These are phyloP conservation scores for Eurytoma californica DNA, from an alignment of 2,888 invertebrate species.

Conservation along the genomic window DNA sequence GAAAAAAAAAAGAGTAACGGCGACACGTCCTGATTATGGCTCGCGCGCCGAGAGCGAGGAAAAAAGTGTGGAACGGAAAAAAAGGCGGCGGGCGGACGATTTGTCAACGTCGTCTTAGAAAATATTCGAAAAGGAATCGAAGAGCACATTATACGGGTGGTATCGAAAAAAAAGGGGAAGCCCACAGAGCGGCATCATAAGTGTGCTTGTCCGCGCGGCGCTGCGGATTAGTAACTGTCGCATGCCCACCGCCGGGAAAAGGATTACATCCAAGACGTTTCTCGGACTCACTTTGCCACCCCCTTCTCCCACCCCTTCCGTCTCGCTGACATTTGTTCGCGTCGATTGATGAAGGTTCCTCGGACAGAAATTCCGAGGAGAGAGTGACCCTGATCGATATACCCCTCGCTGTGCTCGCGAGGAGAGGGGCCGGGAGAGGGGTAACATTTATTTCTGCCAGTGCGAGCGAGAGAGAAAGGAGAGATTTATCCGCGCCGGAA, in stretches of 20 bases:
- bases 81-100: constrained; percentile 25
- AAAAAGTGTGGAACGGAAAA: constrained; percentile 33
- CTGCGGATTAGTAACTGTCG: constrained; percentile 47
- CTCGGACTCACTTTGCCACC: not conserved
- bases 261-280: constrained; percentile 44
- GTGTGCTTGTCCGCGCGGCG: not conserved
- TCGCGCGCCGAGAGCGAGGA: not conserved
- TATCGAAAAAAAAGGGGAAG: constrained; percentile 11
- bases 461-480: not conserved
- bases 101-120: constrained; percentile 46
- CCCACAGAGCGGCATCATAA: constrained; percentile 20
- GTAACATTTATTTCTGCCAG: constrained; percentile 42
- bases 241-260: not conserved
- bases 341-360: constrained; percentile 49
- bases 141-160: constrained; percentile 1
- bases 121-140: constrained; percentile 51
- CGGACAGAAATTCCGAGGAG: constrained; percentile 19
- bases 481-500: constrained; percentile 60
- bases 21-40: constrained; percentile 45
- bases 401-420: not conserved
- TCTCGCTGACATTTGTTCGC: constrained; percentile 37
- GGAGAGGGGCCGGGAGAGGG: not conserved
- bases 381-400: constrained; percentile 47
- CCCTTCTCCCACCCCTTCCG: not conserved
- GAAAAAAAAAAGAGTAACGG: constrained; percentile 34